Conservation (phyloP, 2,113 vertebrate genomes). For the Dasyprocta punctata region DNA sequence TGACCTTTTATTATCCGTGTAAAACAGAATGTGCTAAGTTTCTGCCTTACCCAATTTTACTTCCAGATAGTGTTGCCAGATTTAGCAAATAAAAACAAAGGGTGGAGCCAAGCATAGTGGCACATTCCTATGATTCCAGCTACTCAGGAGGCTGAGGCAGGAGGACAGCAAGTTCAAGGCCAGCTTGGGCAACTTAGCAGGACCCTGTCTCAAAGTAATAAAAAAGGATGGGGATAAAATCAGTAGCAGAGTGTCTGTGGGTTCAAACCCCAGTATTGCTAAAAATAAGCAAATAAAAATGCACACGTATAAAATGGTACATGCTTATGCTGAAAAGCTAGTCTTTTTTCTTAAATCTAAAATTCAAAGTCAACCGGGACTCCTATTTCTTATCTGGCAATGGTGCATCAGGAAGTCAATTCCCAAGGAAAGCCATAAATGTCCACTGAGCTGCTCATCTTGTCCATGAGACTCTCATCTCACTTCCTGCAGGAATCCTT, state of each 20-base stretch:
- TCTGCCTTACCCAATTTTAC: neutral
- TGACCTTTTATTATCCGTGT: neutral
- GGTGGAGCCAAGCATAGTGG: neutral
- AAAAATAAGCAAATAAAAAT: neutral
- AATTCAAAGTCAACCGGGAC: neutral
- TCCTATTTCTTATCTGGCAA: neutral
- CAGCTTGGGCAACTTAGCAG: neutral
- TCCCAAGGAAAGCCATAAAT: neutral
- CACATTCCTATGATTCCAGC: neutral
- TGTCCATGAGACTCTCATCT: neutral
- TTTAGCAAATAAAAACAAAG: neutral
- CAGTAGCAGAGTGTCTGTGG: neutral
- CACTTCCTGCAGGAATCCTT: neutral
- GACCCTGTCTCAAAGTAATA: neutral
- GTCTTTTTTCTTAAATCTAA: neutral
- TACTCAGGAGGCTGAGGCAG: neutral
- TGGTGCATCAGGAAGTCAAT: neutral
- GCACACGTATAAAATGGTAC: neutral
- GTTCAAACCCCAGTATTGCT: neutral
- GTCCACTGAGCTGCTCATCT: neutral
- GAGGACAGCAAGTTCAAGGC: neutral
- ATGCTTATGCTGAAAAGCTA: neutral
- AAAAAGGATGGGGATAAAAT: neutral
- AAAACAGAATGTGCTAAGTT: neutral
- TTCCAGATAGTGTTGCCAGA: neutral